These are phyloP conservation scores for Drosophila demipolita DNA, from an alignment of 2,888 invertebrate species.

Conservation along the genomic window DNA sequence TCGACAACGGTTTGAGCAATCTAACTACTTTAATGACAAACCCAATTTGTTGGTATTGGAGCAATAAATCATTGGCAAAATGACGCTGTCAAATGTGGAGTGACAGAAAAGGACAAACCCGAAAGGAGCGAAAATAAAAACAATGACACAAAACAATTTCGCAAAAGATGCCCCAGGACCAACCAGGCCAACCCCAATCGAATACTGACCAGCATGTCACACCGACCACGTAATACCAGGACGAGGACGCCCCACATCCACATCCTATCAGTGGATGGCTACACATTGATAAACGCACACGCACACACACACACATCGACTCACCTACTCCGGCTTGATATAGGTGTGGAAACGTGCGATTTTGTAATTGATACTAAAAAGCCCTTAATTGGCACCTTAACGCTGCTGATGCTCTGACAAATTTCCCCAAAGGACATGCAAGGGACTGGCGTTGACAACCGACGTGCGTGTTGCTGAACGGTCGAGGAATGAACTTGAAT, in stretches of 20 bases:
- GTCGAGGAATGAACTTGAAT: conserved; percentile 20
- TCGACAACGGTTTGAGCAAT: conserved; percentile 51
- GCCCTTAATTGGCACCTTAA: conserved; percentile 85
- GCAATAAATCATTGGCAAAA: conserved; percentile 76
- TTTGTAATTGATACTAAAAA: conserved; percentile 85
- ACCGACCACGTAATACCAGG: conserved; percentile 42
- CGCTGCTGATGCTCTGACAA: conserved; percentile 83
- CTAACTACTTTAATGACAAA: conserved; percentile 70
- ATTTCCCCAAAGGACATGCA: conserved; percentile 81
- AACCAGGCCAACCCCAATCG: conserved; percentile 29
- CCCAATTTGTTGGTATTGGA: conserved; percentile 63
- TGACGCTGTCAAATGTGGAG: conserved; percentile 71
- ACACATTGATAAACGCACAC: conserved; percentile 9
- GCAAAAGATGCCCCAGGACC: conserved; percentile 40
- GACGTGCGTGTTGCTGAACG: conserved; percentile 58
- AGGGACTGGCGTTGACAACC: conserved; percentile 66
- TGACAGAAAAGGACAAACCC: conserved; percentile 42
- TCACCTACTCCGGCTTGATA: conserved; percentile 47
- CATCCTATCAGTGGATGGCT: neutral
- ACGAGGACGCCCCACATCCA: conserved; percentile 24
- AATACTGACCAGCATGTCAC: conserved; percentile 64
- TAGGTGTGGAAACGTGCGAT: conserved; percentile 82
- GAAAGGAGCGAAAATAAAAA: conserved; percentile 48
- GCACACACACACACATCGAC: conserved; percentile 15
- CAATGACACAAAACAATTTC: conserved; percentile 78